Conservation (phyloP, 1,140 invertebrate species). For the Anastrepha ludens region DNA sequence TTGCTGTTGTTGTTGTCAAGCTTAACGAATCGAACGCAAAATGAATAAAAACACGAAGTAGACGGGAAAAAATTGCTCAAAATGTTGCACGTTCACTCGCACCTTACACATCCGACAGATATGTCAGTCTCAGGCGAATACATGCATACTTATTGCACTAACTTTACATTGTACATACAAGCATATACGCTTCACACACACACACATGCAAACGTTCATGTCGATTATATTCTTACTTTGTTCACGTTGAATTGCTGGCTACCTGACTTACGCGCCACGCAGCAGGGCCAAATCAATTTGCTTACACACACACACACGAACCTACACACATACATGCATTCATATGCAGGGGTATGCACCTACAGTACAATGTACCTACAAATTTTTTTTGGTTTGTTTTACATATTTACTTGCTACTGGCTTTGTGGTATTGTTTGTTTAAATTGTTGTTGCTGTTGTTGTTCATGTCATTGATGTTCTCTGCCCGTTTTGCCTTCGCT, state of each 20-base stretch:
- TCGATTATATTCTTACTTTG: background rate
- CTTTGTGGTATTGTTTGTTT: background rate
- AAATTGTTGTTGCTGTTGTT: background rate
- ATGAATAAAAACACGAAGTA: slow-evolving; percentile 17
- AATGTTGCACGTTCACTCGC: slow-evolving; percentile 42
- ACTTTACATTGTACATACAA: background rate
- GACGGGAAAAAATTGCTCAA: slow-evolving; percentile 28
- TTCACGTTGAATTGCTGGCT: background rate
- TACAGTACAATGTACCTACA: slow-evolving; percentile 14
- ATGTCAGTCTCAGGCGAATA: slow-evolving; percentile 24
- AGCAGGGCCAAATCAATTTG: slow-evolving; percentile 50
- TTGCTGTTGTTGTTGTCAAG: slow-evolving; percentile 40
- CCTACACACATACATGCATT: background rate
- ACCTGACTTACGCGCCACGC: slow-evolving; percentile 30
- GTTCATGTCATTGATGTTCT: background rate
- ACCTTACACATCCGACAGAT: slow-evolving; percentile 44
- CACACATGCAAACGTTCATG: background rate
- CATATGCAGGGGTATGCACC: background rate
- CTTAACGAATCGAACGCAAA: slow-evolving; percentile 36
- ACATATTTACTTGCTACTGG: slow-evolving; percentile 38
- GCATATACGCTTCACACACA: background rate
- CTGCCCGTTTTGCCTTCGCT: slow-evolving; percentile 10
- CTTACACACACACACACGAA: background rate
- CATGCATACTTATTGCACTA: background rate
- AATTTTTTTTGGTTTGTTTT: slow-evolving; percentile 38